Conservation (phyloP, 2,797 vertebrate species). For the Pygocentrus nattereri region DNA sequence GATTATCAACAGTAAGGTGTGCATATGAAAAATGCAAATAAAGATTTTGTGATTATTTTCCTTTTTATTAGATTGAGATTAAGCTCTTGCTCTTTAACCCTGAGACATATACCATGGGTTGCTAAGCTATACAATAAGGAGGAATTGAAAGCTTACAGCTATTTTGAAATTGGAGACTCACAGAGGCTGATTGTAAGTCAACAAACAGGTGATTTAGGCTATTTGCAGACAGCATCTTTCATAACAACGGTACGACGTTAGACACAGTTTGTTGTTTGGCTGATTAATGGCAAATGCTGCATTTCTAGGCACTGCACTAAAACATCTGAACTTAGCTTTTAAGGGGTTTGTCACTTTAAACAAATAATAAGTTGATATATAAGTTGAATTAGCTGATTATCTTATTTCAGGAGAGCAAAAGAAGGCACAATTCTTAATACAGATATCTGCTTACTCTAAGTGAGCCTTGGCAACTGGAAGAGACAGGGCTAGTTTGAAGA, state of each 20-base stretch:
- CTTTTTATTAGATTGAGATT: constrained; percentile 68
- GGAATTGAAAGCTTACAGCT: background rate
- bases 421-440: constrained; percentile 75
- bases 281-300: constrained; percentile 72
- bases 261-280: constrained; percentile 58
- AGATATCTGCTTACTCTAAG: constrained; percentile 18
- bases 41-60: constrained; percentile 35
- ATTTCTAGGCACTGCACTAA: constrained; percentile 78
- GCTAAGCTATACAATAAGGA: constrained; percentile 69
- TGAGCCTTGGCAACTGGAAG: background rate
- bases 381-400: constrained; percentile 51
- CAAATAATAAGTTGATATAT: constrained; percentile 73
- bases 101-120: constrained; percentile 79
- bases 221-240: constrained; percentile 65
- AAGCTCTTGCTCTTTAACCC: constrained; percentile 74
- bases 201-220: constrained; percentile 22
- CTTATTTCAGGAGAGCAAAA: constrained; percentile 55
- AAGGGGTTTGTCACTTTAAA: constrained; percentile 18
- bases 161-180: background rate
- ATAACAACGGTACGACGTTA: constrained; percentile 48
- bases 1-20: constrained; percentile 69
- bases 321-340: constrained; percentile 65
- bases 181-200: constrained; percentile 4
- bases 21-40: background rate
- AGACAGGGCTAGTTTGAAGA: background rate